Conservation (phyloP, 1,140 invertebrate genomes). For the Cecropterus lyciades region DNA sequence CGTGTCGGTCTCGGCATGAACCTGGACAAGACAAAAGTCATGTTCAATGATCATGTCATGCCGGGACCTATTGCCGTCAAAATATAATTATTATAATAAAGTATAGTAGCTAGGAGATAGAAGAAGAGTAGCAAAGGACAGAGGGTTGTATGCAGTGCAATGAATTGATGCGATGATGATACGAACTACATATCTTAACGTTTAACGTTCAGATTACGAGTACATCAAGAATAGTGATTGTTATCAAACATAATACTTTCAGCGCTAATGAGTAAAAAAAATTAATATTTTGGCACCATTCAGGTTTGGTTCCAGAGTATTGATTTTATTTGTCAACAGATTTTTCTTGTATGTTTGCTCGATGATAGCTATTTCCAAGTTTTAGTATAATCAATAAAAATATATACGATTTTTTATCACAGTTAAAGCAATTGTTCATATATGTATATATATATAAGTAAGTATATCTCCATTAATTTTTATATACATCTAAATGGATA, state of each 20-base stretch:
- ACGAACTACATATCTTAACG: neutral
- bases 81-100: slow-evolving; percentile 5
- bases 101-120: slow-evolving; percentile 19
- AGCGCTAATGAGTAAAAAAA: too few relatives aligned
- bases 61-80: slow-evolving; percentile 29
- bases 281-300: too few relatives aligned
- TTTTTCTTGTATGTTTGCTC: too few relatives aligned
- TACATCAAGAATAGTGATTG: neutral
- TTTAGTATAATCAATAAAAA: too few relatives aligned
- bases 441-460: too few relatives aligned
- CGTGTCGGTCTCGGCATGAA: slow-evolving; percentile 35
- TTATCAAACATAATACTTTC: neutral
- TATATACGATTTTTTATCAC: too few relatives aligned
- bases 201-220: neutral
- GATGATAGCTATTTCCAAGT: too few relatives aligned
- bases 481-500: too few relatives aligned
- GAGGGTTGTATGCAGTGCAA: slow-evolving; percentile 11
- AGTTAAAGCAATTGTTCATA: too few relatives aligned
- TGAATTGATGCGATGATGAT: slow-evolving; percentile 13
- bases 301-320: too few relatives aligned
- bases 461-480: too few relatives aligned
- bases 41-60: slow-evolving; percentile 38
- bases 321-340: too few relatives aligned
- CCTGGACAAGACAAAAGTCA: slow-evolving; percentile 36
- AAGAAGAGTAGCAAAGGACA: slow-evolving; percentile 6